Base-by-base conservation (phyloP, 2,113 vertebrate species). In the Strigops habroptila region DNA sequence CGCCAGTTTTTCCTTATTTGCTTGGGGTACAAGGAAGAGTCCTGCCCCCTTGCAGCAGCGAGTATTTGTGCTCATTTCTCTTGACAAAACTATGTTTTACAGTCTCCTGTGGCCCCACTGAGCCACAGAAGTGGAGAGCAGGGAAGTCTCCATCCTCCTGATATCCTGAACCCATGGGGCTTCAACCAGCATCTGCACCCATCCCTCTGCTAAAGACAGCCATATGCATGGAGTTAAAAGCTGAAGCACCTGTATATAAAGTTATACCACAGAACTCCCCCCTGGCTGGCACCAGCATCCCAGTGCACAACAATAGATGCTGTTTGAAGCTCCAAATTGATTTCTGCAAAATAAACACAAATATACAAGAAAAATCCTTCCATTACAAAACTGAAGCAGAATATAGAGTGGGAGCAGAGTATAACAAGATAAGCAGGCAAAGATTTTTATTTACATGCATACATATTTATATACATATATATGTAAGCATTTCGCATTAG, bases 131-230 rank as follows among this genome's bases (percentile, higher is more conserved):
- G 43, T 3, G 7, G 23, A 43, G 17, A 84, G 10, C 2, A 0
- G 5, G 10, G 37, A 86, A 81, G 10, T 33, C 3, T 1, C 39
- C 35, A n/a, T 48, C 60, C 49, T 13, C 31, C 30, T 41, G 16
- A 35, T 51, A 28, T 3, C 2, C 5, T 33, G 60, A 15, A 35
- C 21, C n/a, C 1, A 0, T 7, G 8, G 25, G 48, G 11, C 31
- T 85, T 91, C 60, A 67, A 1, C 21, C 28, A 46, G 46, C 5
- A 3, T 12, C 75, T 63, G 39, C 27, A 69, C 7, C 10, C 24
- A 69, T 16, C n/a, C 30, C 16, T 67, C 39, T 31, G 0, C 30
- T 65, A 25, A 18, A 10, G 35, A 17, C 27, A 82, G 43, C 10
- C 27, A n/a, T 3, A 62, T 0, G 0, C 25, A 13, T 17, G 17